Evolutionary conservation across 2,113 vertebrate species (phyloP), one percentile per base, ranked within the genome.

Genomic region (Pelecanoides urinatrix): DNA sequence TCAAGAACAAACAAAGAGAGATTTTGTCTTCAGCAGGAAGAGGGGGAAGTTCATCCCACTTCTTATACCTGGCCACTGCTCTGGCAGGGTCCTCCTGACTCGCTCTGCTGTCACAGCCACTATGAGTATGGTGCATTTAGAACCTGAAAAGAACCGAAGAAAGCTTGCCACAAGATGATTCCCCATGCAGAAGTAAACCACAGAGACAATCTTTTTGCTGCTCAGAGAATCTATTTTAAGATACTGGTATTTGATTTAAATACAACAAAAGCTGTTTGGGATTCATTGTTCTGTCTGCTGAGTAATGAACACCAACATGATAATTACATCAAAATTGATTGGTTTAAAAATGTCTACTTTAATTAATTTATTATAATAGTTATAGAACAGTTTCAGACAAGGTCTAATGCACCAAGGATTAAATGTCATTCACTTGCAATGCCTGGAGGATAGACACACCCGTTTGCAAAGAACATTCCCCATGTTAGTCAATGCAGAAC

Each of bases 261-360:
- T 83, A 92, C 94, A 97, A 92, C 38, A 93, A 90, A 92, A 90
- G 55, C 79, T 89, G 22, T 26, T 88, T 88, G 56, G 73, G 76
- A 96, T 91, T 89, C 86, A 73, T 86, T 93, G 92, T 92, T 96
- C 72, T 84, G 36, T 66, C 82, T 81, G 81, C 66, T 65, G 91
- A 92, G 77, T 90, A 95, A 71, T 61, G 74, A 96, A 94, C 79
- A 94, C 56, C 80, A 95, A 84, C 56, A 86, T 75, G 73, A 86
- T 94, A 96, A 97, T 95, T 94, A 86, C 80, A 96, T 97, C 88
- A 94, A 96, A 96, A 96, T 71, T 86, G 94, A 97, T 91, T 87
- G 68, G 77, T 91, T 97, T 96, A 36, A 86, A 96, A 96, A 96
- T 42, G 92, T 86, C 96, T 84, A 47, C 71, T 92, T 90, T 83